Percentiles rank a stretch among this genome's conserved stretches.
Evolutionary conservation across 2,113 vertebrate genomes (phyloP).

Genomic region (Asarcornis scutulata): DNA sequence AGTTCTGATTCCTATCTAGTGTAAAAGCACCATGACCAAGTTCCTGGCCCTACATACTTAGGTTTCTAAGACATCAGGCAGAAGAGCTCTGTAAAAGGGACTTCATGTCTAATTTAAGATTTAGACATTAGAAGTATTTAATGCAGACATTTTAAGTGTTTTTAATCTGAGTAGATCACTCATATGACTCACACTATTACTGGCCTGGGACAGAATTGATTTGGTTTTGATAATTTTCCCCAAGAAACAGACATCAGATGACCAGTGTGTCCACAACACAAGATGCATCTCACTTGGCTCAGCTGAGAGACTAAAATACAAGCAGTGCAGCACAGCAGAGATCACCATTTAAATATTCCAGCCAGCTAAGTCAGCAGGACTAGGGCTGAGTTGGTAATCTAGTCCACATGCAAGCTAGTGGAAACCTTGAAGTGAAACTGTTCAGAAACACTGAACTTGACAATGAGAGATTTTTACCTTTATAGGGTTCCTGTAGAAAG

Average conservation of each 20-base stretch:
- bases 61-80: neutral
- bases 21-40: neutral
- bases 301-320: neutral
- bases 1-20: neutral
- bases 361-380: neutral
- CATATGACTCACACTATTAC: neutral
- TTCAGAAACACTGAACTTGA: neutral
- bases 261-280: neutral
- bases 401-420: neutral
- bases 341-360: neutral
- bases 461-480: constrained; percentile 71
- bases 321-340: neutral
- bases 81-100: neutral
- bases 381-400: neutral
- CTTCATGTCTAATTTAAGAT: no score
- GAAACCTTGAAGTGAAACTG: neutral
- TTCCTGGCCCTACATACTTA: neutral
- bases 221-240: neutral
- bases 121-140: neutral
- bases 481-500: constrained; percentile 96
- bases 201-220: neutral
- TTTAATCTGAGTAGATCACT: neutral
- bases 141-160: neutral
- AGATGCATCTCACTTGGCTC: neutral
- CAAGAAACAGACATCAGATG: neutral